Evolutionary conservation across 2,113 vertebrate genomes (phyloP), one percentile per base, ranked within the genome.

Genomic region (Sphyrna mokarran): DNA sequence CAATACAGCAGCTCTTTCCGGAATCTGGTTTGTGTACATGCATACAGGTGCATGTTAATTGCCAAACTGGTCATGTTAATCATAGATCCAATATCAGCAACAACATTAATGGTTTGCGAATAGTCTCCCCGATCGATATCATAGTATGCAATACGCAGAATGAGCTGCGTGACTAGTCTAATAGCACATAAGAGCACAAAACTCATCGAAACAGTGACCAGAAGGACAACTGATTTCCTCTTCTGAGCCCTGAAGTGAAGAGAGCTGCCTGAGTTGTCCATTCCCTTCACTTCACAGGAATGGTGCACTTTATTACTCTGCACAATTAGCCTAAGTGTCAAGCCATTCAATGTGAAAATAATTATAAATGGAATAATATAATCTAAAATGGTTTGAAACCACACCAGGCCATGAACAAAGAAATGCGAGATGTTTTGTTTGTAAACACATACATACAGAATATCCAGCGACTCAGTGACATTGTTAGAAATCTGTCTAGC

Each of bases 21-120:
- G 96, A 97, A 97, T 91, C 95, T 97, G 33, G 96, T 80, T 70
- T 97, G 97, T 0, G 97, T 97, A 96, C 97, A 97, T 1, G 97
- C 97, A 18, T 97, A 97, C 48, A 98, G 96, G 96, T 97, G 97
- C 97, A 97, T 97, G 96, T 98, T 97, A 1, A 96, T 93, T 0
- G 97, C 97, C 3, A 97, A 96, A 0, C 97, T 97, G 95, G 96
- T 97, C 37, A 98, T 96, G 95, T 97, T 97, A 37, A 98, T 78
- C 97, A 98, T 97, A 68, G 97, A 97, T 0, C 97, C 97, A 33
- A 97, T 95, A 66, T 97, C 97, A 13, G 97, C 97, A 7, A 95
- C 96, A 66, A 97, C 93, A 22, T 97, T 97, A 89, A 97, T 97
- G n/a, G 0, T 11, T 16, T 96, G 90, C 16, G 87, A 96, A n/a